Evolutionary conservation across 2,888 invertebrate genomes (phyloP), one percentile per base, ranked within the genome.

Genomic region (Agrotis puta): DNA sequence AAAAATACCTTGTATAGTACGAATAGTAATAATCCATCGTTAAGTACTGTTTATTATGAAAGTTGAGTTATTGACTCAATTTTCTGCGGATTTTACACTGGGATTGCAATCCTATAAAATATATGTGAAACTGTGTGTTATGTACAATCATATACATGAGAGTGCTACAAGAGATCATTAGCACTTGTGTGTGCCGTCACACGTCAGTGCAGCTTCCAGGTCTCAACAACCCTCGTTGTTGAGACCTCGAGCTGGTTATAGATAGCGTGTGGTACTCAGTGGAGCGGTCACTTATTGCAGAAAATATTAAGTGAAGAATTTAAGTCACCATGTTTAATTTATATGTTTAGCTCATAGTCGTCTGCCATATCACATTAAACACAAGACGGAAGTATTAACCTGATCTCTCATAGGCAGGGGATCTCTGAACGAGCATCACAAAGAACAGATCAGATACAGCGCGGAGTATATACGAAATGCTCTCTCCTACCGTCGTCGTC

Each of bases 371-470:
- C 27, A 24, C 2, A 6, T 51, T 33, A 22, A 57, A n/a, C n/a
- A 48, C 5, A 63, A 16, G 7, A 11, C 9, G 22, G 20, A 62
- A 51, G n/a, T 53, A 53, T 18, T 48, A 47, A 27, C 16, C 22
- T 13, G 13, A 56, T 77, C 18, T 56, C 16, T 18, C 2, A 22
- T 33, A 48, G 14, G 18, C 14, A 50, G 51, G 43, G 18, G 48
- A 39, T 16, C 27, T 58, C 53, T 33, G 33, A 33, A 33, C 6
- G 7, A 33, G 7, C 33, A 27, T n/a, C 5, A 20, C 53, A 33
- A 54, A 20, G 27, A 16, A 4, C 27, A 16, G 62, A 70, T 77
- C 66, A 66, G 71, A 77, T 66, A 63, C 18, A 39, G 64, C 51
- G 20, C 59, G 43, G 24, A 27, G 64, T 33, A 33, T 6, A 1